A percentile compares a stretch with the other conserved stretches of the same genome.
Evolutionary conservation across 2,113 vertebrate genomes (phyloP).

Genomic region (Dromiciops gliroides): DNA sequence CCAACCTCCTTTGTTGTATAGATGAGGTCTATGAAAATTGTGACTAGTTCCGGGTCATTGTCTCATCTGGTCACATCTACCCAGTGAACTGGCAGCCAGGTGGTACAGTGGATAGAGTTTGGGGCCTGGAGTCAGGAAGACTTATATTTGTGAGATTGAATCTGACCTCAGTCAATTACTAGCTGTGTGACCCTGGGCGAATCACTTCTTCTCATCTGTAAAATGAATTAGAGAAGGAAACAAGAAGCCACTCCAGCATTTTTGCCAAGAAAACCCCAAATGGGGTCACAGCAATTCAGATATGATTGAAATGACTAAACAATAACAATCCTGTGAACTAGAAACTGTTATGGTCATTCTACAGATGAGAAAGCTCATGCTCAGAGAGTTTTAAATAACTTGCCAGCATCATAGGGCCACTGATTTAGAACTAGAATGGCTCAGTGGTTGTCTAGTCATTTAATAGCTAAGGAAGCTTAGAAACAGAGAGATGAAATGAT

Average conservation of each 20-base stretch:
- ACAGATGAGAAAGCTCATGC: background rate
- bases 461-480: background rate
- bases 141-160: background rate
- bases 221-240: background rate
- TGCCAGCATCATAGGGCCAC: background rate
- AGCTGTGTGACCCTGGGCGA: background rate
- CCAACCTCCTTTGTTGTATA: background rate
- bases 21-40: background rate
- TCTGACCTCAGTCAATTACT: background rate
- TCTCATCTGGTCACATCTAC: background rate
- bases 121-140: background rate
- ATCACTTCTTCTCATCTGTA: background rate
- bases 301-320: background rate
- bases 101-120: background rate
- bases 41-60: background rate
- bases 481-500: background rate
- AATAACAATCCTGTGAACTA: background rate
- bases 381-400: background rate
- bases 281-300: background rate
- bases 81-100: background rate
- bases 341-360: background rate
- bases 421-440: background rate
- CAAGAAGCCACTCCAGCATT: background rate
- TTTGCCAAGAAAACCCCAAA: background rate
- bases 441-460: background rate